Conservation (phyloP, 2,113 vertebrate species). For the Poeciliopsis occidentalis region DNA sequence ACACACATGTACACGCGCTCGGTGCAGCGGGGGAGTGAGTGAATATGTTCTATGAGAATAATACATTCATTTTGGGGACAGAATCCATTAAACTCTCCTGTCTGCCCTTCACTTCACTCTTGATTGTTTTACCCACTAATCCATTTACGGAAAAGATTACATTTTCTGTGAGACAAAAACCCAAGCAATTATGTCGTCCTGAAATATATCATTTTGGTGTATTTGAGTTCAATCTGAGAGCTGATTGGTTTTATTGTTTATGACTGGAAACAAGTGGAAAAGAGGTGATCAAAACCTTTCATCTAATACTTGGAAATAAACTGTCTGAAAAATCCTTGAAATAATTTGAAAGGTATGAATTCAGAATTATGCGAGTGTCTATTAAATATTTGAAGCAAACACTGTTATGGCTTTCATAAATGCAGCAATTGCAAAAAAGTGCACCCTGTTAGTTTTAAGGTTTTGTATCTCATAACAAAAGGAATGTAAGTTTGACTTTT, state of each 20-base stretch:
- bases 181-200: conserved; percentile 46
- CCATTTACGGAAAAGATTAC: conserved; percentile 53
- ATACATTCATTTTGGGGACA: conserved; percentile 64
- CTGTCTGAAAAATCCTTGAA: neutral
- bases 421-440: no score
- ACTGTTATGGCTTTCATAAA: neutral
- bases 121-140: conserved; percentile 57
- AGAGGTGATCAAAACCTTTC: neutral
- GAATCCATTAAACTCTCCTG: conserved; percentile 72
- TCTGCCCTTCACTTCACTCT: conserved; percentile 65
- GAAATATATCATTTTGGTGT: conserved; percentile 34
- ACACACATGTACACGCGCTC: conserved; percentile 7
- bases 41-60: conserved; percentile 29
- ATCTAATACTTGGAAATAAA: fast-evolving
- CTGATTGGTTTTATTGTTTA: neutral
- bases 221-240: neutral
- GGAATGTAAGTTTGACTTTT: no score
- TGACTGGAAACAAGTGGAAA: neutral
- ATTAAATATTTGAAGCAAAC: neutral
- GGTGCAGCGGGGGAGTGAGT: conserved; percentile 17
- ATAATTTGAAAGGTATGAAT: neutral
- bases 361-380: neutral
- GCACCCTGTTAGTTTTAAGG: no score
- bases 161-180: conserved; percentile 64
- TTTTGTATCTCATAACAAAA: no score